A percentile compares a stretch with the other conserved stretches of the same genome.
These are phyloP conservation scores for Pseudonaja textilis DNA, from an alignment of 2,113 vertebrate species.

Conservation along the genomic window DNA sequence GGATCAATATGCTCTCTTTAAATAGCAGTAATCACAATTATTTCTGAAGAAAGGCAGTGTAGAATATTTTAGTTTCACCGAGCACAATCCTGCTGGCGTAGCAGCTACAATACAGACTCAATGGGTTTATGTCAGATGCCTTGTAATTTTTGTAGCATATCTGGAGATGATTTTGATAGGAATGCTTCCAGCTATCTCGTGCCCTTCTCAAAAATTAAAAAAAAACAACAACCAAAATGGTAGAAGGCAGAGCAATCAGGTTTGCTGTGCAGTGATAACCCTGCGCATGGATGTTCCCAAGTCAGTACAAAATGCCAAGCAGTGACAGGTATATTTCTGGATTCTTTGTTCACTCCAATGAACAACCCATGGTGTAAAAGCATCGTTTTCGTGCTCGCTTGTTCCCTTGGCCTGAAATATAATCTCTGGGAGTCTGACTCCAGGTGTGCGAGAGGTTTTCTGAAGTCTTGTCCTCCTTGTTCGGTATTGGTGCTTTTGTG, in stretches of 20 bases:
- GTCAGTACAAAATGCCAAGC: conserved; percentile 19
- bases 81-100: conserved; percentile 21
- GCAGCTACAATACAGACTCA: not conserved
- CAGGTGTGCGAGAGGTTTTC: not conserved
- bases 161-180: not conserved
- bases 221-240: too few species aligned
- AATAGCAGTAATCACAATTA: conserved; percentile 39
- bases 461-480: not conserved
- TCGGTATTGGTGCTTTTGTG: conserved; percentile 5
- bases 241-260: not conserved
- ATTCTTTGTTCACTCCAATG: not conserved
- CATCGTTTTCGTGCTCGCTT: not conserved
- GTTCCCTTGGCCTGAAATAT: not conserved
- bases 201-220: not conserved
- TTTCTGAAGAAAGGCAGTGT: conserved; percentile 31
- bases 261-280: conserved; percentile 14
- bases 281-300: conserved; percentile 18
- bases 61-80: conserved; percentile 31
- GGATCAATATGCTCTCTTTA: conserved; percentile 26
- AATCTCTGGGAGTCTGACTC: not conserved
- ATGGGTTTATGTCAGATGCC: not conserved
- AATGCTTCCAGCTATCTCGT: not conserved
- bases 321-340: not conserved
- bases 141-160: not conserved
- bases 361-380: not conserved